These are phyloP conservation scores for Tadarida brasiliensis DNA, from an alignment of 2,797 vertebrate species.

Conservation along the genomic window DNA sequence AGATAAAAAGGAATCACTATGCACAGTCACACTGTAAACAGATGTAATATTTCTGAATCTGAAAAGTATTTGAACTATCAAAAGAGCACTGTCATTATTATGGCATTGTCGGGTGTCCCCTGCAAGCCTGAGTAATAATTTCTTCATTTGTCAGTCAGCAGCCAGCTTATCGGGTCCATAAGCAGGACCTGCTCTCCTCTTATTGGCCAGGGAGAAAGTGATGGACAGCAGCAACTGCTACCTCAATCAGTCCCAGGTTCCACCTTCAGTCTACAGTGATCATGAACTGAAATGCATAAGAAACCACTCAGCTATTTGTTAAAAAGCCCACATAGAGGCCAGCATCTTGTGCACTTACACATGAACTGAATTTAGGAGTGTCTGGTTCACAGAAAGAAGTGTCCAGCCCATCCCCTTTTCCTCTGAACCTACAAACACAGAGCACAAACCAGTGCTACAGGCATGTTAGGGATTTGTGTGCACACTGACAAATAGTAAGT, in stretches of 20 bases:
- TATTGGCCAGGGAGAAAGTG: conserved; percentile 80
- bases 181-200: conserved; percentile 77
- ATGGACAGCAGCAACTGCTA: conserved; percentile 87
- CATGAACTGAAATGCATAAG: conserved; percentile 69
- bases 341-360: neutral
- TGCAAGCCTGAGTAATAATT: conserved; percentile 74
- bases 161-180: conserved; percentile 79
- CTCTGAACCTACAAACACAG: neutral
- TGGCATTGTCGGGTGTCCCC: conserved; percentile 70
- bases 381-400: neutral
- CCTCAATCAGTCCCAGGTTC: conserved; percentile 79
- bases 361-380: neutral
- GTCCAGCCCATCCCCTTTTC: neutral
- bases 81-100: conserved; percentile 31
- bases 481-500: neutral
- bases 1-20: conserved; percentile 12
- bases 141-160: conserved; percentile 84
- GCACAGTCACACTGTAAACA: neutral
- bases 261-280: conserved; percentile 81
- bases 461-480: neutral
- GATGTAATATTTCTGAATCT: conserved; percentile 25
- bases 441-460: neutral
- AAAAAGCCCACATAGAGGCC: neutral
- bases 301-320: conserved; percentile 80
- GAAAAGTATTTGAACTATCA: conserved; percentile 18